These are phyloP conservation scores for Pristionchus entomophagus DNA, from an alignment of 2,888 invertebrate species.

Conservation along the genomic window DNA sequence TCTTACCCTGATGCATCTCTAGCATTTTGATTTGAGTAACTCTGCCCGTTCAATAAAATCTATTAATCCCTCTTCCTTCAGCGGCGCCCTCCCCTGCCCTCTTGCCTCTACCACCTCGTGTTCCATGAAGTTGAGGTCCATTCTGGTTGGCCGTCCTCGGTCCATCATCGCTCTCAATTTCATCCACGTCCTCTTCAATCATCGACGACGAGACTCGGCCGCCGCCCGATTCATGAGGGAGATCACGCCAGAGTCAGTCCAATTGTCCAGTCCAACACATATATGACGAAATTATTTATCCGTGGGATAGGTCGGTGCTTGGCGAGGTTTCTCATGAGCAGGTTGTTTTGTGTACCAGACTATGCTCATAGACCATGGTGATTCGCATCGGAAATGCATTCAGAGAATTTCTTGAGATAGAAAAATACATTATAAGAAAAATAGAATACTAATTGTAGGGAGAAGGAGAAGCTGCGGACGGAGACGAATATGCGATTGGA, in stretches of 20 bases:
- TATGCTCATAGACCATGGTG: no score
- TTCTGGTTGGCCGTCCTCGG: slow-evolving; percentile 6
- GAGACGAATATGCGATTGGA: slow-evolving; percentile 26
- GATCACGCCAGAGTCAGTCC: not conserved
- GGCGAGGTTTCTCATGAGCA: no score
- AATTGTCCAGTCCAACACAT: no score
- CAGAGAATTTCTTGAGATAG: not conserved
- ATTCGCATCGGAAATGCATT: no score
- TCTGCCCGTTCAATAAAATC: no score
- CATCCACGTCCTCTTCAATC: not conserved
- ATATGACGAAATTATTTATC: no score
- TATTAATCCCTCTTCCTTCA: not conserved
- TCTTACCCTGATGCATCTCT: no score
- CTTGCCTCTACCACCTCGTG: not conserved
- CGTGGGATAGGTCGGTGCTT: no score
- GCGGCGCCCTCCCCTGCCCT: not conserved
- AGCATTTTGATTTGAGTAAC: no score
- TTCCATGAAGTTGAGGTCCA: not conserved
- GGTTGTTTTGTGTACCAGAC: no score
- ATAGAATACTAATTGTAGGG: not conserved
- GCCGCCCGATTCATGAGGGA: not conserved
- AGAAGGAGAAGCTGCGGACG: not conserved
- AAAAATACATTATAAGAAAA: not conserved
- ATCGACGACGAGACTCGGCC: not conserved
- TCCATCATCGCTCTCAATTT: not conserved